These are phyloP conservation scores for Thera britannica DNA, from an alignment of 2,888 invertebrate genomes.

Conservation along the genomic window DNA sequence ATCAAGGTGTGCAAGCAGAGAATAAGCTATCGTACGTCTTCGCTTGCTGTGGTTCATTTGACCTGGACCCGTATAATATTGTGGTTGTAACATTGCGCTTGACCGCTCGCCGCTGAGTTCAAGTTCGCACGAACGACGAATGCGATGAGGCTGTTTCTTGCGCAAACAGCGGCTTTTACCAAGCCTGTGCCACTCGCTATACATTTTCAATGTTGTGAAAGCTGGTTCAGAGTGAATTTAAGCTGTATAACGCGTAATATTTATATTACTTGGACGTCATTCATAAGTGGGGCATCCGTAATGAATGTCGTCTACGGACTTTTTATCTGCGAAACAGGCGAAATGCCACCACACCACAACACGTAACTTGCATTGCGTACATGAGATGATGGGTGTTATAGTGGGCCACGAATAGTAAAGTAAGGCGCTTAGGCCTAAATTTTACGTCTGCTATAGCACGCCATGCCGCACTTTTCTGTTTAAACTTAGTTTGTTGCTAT, in stretches of 20 bases:
- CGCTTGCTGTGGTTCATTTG: constrained; percentile 2
- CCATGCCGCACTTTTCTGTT: background rate
- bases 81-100: constrained; percentile 59
- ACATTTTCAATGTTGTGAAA: background rate
- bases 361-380: no score
- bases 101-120: constrained; percentile 67
- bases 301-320: no score
- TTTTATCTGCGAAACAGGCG: no score
- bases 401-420: no score
- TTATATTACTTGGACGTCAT: no score
- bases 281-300: no score
- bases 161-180: constrained; percentile 54
- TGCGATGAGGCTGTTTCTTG: constrained; percentile 50
- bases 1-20: background rate
- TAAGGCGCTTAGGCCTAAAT: no score
- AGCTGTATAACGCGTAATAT: background rate
- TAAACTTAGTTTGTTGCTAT: no score
- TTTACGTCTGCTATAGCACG: background rate
- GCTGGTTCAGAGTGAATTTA: background rate
- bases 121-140: constrained; percentile 64
- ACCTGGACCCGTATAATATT: constrained; percentile 33
- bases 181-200: constrained; percentile 6
- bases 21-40: background rate
- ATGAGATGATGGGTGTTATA: no score
- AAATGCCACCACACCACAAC: no score